Conservation (phyloP, 2,113 vertebrate genomes). For the human region DNA sequence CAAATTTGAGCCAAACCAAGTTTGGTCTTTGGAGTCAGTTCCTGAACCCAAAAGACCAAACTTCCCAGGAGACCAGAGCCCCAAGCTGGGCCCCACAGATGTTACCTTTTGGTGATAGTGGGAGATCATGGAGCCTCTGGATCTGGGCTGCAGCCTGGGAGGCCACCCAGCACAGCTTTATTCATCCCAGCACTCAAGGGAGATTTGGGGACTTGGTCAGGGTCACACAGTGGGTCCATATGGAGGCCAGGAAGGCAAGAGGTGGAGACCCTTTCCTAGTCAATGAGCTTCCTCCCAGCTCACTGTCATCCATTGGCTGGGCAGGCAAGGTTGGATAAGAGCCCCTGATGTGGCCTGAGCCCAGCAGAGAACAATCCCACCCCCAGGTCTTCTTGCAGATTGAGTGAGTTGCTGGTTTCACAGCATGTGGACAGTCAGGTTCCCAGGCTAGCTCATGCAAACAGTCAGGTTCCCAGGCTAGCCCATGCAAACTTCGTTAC, state of each 20-base stretch:
- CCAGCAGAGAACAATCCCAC: background rate
- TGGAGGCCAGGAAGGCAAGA: background rate
- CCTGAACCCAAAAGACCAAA: background rate
- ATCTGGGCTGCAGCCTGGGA: background rate
- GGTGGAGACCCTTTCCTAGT: accelerated
- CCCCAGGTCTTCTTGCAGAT: background rate
- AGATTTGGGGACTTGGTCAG: background rate
- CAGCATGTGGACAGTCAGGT: accelerated
- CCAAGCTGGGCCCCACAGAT: background rate
- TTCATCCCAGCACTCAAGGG: no score
- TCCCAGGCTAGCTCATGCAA: background rate
- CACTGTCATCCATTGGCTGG: accelerated
- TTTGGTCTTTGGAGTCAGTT: background rate
- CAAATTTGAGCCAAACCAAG: background rate
- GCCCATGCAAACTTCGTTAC: background rate
- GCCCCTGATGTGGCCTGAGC: accelerated
- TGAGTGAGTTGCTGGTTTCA: background rate
- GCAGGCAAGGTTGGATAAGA: accelerated
- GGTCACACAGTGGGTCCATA: background rate
- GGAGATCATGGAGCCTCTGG: background rate
- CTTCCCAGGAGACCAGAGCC: background rate
- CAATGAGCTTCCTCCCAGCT: background rate
- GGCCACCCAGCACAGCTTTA: background rate
- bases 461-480: background rate
- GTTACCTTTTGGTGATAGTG: background rate